Conservation (phyloP, 2,113 vertebrate genomes). For the Mugil cephalus region DNA sequence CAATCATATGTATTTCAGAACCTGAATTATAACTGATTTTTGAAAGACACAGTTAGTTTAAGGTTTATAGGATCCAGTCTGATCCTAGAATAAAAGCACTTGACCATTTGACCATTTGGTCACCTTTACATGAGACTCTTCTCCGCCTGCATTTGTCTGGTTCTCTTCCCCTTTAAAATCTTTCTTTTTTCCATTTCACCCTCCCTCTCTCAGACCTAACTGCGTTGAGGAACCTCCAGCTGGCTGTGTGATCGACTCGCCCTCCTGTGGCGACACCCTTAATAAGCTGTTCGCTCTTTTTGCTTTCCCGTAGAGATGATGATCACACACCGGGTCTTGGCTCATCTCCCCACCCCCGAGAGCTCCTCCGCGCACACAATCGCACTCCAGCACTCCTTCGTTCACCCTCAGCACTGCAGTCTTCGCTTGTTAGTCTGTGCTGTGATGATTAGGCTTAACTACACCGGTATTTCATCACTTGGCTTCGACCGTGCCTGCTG, state of each 20-base stretch:
- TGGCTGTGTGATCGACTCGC: conserved; percentile 54
- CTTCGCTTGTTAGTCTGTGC: conserved; percentile 2
- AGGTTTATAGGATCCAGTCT: background rate
- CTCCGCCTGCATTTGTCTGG: background rate
- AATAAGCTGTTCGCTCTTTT: conserved; percentile 45
- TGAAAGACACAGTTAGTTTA: background rate
- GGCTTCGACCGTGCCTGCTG: conserved; percentile 21
- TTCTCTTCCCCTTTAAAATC: background rate
- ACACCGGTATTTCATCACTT: background rate
- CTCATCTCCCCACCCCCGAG: conserved; percentile 21
- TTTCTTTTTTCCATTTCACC: background rate
- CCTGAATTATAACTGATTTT: background rate
- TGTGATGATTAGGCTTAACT: conserved; percentile 16
- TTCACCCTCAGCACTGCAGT: background rate
- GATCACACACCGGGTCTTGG: conserved; percentile 58
- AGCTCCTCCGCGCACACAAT: background rate
- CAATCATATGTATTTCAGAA: too few species aligned
- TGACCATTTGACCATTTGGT: too few species aligned
- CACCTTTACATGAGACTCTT: background rate
- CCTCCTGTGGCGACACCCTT: conserved; percentile 40
- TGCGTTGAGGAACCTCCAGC: conserved; percentile 59
- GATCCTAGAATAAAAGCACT: background rate
- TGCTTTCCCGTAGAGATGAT: conserved; percentile 40
- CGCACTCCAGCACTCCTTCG: background rate
- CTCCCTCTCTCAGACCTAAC: background rate